Evolutionary conservation across 1,140 invertebrate genomes (phyloP), one percentile per base, ranked within the genome.

Genomic region (Akabosia matsudoensis): DNA sequence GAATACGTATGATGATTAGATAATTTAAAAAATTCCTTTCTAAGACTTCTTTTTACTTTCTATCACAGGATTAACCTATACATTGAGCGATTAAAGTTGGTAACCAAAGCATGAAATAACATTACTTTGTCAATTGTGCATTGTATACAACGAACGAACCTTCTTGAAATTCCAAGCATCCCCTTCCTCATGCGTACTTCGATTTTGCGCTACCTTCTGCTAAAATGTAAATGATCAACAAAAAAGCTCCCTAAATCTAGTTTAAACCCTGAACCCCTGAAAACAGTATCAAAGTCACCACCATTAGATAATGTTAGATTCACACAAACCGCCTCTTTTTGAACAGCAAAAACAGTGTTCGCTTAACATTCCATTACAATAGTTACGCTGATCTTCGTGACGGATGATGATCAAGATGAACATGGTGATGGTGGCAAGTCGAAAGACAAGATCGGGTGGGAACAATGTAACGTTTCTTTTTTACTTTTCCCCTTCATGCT

Each of bases 71-170:
- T 7, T 45, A 56, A 56, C 54, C 54, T 56, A n/a, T n/a, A 56
- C 54, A 56, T 56, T 56, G 54, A 56, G 24, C 14, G 54, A n/a
- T 22, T 56, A 22, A 56, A 56, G 24, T 56, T 56, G 22, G 54
- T 22, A 56, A 56, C 24, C 54, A 56, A 56, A 56, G 10, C 54
- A 56, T 56, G 54, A 56, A 56, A 56, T 22, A 56, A 56, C 54
- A 56, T 56, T 56, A 56, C 54, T n/a, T 56, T 56, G 54, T 56
- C 54, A 56, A 56, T 56, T 56, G 54, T 56, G 54, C 54, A 56
- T 56, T 16, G 14, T 56, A 16, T 22, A 45, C 37, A 45, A 45
- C 37, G 18, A 7, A 45, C 37, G 18, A 10, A 18, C 37, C 37
- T 45, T 18, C 18, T 45, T 18, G 37, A n/a, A n/a, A n/a, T n/a